phyloP scores from a whole-genome alignment of 2,113 vertebrate genomes.

The Mustela lutreola region DNA sequence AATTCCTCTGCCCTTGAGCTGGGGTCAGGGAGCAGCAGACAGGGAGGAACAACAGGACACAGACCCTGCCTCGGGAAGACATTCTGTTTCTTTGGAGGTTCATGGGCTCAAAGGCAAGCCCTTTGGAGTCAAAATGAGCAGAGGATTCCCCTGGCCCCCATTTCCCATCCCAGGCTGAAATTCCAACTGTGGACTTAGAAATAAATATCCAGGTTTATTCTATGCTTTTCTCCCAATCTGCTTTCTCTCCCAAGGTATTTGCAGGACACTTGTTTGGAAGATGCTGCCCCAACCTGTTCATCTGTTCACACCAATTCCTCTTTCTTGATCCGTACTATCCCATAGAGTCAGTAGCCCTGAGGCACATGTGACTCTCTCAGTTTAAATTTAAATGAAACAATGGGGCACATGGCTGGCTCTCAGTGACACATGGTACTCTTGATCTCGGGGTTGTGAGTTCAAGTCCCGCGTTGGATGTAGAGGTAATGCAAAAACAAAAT shows the following conservation, averaged over 20 bases:
- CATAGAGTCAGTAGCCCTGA: neutral
- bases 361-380: neutral
- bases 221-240: neutral
- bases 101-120: neutral
- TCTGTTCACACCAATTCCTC: neutral
- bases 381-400: neutral
- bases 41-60: neutral
- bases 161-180: neutral
- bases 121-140: constrained; percentile 23
- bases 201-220: neutral
- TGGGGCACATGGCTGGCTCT: neutral
- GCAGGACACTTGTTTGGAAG: neutral
- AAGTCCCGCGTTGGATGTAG: neutral
- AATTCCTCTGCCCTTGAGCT: neutral
- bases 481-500: neutral
- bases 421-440: neutral
- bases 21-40: neutral
- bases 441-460: neutral
- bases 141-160: neutral
- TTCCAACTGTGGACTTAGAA: neutral
- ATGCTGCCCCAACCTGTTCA: neutral
- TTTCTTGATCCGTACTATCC: neutral
- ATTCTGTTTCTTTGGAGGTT: neutral
- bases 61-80: neutral
- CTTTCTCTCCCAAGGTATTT: neutral